These are phyloP conservation scores for Gopherus evgoodei DNA, from an alignment of 2,113 vertebrate species.

Conservation along the genomic window DNA sequence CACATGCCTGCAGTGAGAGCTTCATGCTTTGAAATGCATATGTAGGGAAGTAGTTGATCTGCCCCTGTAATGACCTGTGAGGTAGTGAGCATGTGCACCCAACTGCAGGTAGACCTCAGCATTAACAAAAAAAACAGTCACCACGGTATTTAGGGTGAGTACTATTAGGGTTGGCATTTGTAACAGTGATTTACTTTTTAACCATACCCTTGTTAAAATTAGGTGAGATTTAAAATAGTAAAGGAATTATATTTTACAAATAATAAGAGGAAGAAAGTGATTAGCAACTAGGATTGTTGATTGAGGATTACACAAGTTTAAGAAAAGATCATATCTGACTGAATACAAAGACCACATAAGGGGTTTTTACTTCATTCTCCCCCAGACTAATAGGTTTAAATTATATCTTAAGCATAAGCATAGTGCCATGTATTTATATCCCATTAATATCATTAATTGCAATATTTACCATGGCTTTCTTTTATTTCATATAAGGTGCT, in stretches of 20 bases:
- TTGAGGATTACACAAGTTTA: not conserved
- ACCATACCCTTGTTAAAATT: not conserved
- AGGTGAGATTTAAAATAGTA: not conserved
- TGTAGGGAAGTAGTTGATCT: not conserved
- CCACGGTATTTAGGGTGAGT: not conserved
- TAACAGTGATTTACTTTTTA: not conserved
- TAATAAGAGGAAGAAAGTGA: not conserved
- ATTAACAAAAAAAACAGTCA: not conserved
- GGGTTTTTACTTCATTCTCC: not conserved
- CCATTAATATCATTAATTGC: not conserved
- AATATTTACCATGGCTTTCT: not conserved
- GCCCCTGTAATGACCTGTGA: too few species aligned
- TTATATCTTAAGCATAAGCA: not conserved
- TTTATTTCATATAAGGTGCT: constrained; percentile 2
- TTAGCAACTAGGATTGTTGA: not conserved
- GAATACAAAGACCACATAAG: not conserved
- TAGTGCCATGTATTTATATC: not conserved
- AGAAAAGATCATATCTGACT: not conserved
- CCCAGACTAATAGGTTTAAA: not conserved
- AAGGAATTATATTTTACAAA: not conserved
- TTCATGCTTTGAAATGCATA: not conserved
- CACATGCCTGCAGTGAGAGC: too few species aligned
- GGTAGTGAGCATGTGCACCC: not conserved
- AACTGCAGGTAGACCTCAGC: not conserved
- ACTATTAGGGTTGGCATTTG: not conserved